Base-by-base conservation (phyloP, 2,797 vertebrate genomes). In the Silurus aristotelis region DNA sequence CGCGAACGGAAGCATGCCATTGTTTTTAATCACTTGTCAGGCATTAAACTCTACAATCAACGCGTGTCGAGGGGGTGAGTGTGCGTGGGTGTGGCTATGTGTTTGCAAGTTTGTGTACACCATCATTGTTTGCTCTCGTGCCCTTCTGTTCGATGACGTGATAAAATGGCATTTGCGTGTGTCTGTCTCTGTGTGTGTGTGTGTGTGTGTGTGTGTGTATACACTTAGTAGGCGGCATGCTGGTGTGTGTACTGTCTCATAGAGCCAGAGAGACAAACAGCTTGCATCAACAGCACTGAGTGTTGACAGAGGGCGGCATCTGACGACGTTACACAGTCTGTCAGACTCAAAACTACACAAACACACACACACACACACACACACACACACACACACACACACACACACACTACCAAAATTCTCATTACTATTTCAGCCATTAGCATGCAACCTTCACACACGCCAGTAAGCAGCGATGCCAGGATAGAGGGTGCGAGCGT, bases 291-390 rank as follows among this genome's bases (percentile, higher is more conserved):
- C 76, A 79, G 76, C 76, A 63, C 38, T 66, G 73, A 79, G 80
- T 81, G 83, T 87, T 87, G 72, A 88, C 83, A 87, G 86, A 87
- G 83, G 80, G 86, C 20, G 75, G 86, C 72, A 85, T 84, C 63
- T 83, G 81, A 80, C 60, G 80, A 61, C 67, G 79, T 84, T 86
- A 85, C 87, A 85, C 78, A 86, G 80, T 64, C 80, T 84, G 80
- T 87, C 82, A 85, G 58, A 55, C 81, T 85, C 48, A 20, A 78
- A 81, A 88, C 46, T 75, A 84, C 82, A 85, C 64, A 83, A 61
- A 80, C 84, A 87, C 83, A 66, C 72, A 83, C 71, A 63, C 27
- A 52, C 22, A 72, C 78, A 80, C n/a, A n/a, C n/a, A n/a, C n/a
- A n/a, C n/a, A n/a, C n/a, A n/a, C 61, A 72, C 72, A 6, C 72